phyloP scores from a whole-genome alignment of 2,797 vertebrate genomes.

The Microctenopoma lineatum region DNA sequence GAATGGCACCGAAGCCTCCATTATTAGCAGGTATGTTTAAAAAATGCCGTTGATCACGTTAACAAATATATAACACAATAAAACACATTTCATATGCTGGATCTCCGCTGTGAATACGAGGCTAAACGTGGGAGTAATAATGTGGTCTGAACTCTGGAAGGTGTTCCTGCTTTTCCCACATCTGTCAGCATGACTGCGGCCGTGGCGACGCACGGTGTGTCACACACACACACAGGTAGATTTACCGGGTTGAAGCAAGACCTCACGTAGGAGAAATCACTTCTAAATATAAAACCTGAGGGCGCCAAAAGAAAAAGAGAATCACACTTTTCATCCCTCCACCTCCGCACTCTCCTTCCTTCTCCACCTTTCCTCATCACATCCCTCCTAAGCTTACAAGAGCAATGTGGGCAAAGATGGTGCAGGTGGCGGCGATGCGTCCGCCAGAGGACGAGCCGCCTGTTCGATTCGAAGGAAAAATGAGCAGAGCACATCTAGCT shows the following conservation, averaged over 20 bases:
- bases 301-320: neutral
- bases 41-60: too few species aligned
- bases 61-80: too few species aligned
- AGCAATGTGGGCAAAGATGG: slow-evolving; percentile 30
- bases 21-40: too few species aligned
- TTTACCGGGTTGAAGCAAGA: neutral
- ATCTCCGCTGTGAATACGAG: too few species aligned
- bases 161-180: too few species aligned
- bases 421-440: slow-evolving; percentile 16
- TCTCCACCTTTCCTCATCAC: neutral
- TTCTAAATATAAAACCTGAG: neutral
- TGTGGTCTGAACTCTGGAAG: too few species aligned
- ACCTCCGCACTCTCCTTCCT: neutral
- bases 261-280: neutral
- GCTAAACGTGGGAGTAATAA: too few species aligned
- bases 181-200: too few species aligned
- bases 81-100: too few species aligned
- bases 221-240: neutral
- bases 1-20: too few species aligned
- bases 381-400: neutral
- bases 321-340: neutral
- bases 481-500: neutral
- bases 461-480: slow-evolving; percentile 23
- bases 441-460: slow-evolving; percentile 20
- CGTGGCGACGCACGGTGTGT: neutral